Percentiles rank a stretch among this genome's conserved stretches.
These are phyloP conservation scores for Leucopternis melanops DNA, from an alignment of 2,113 vertebrate genomes.

Conservation along the genomic window DNA sequence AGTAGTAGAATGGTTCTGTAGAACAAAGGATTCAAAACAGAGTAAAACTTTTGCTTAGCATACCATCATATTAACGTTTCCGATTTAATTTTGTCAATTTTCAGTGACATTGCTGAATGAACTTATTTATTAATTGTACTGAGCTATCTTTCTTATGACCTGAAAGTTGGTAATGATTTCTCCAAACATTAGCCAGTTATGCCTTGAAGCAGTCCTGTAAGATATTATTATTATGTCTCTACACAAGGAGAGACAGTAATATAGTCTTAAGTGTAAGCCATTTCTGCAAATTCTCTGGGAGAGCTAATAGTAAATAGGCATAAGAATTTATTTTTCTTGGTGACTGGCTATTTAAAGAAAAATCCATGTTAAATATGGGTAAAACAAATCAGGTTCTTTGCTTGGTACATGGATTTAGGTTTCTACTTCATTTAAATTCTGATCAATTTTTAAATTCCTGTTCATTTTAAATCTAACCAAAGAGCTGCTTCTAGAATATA, in stretches of 20 bases:
- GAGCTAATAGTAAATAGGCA: background rate
- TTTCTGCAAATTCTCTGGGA: background rate
- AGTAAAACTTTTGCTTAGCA: background rate
- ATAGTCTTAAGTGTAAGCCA: background rate
- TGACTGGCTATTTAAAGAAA: background rate
- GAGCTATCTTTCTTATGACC: background rate
- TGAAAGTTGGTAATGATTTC: background rate
- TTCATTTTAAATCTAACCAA: constrained; percentile 30
- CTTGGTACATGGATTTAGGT: background rate
- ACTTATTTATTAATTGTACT: background rate
- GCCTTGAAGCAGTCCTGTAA: background rate
- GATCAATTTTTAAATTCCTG: constrained; percentile 32
- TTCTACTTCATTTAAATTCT: constrained; percentile 31
- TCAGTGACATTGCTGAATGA: background rate
- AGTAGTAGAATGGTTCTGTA: background rate
- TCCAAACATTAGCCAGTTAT: background rate
- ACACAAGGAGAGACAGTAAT: background rate
- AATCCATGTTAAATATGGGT: background rate
- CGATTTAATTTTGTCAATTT: background rate
- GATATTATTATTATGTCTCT: background rate
- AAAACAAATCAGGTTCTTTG: constrained; percentile 40
- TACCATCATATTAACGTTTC: background rate
- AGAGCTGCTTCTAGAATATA: background rate
- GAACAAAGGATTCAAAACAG: background rate
- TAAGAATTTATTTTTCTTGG: background rate